Evolutionary conservation across 2,113 vertebrate species (phyloP).

Genomic region (Cyphomyrus discorhynchus): DNA sequence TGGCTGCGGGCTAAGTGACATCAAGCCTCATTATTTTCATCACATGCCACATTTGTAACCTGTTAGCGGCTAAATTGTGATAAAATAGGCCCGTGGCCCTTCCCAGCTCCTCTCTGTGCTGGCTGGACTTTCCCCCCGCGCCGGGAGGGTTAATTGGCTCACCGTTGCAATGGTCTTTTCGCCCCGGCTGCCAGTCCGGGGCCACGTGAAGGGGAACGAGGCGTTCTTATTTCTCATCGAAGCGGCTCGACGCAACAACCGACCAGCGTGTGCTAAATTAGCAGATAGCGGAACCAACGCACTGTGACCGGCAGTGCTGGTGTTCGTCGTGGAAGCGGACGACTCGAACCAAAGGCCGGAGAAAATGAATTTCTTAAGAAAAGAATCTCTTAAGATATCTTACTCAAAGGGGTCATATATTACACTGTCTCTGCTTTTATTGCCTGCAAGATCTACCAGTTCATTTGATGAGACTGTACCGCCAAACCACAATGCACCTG

Average conservation of each 20-base stretch:
- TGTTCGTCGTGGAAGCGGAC: neutral
- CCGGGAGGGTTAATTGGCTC: conserved; percentile 29
- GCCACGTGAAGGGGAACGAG: neutral
- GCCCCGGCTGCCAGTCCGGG: neutral
- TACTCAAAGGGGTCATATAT: neutral
- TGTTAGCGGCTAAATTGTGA: conserved; percentile 84
- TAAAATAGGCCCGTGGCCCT: conserved; percentile 73
- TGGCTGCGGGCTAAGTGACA: conserved; percentile 74
- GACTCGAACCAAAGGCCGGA: neutral
- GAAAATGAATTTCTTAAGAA: neutral
- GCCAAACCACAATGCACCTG: neutral
- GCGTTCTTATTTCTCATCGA: neutral
- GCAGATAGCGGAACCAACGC: neutral
- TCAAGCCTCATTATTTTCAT: conserved; percentile 91
- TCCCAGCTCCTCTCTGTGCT: conserved; percentile 53
- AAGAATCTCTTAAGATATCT: neutral
- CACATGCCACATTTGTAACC: conserved; percentile 89
- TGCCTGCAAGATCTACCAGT: neutral
- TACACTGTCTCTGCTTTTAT: neutral
- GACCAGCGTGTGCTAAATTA: neutral
- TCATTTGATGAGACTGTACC: neutral
- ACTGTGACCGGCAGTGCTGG: neutral
- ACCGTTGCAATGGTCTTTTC: neutral
- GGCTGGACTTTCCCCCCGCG: conserved; percentile 49
- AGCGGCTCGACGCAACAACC: neutral